Conservation (phyloP, 2,888 invertebrate genomes). For the Caenorhabditis sulstoni region DNA sequence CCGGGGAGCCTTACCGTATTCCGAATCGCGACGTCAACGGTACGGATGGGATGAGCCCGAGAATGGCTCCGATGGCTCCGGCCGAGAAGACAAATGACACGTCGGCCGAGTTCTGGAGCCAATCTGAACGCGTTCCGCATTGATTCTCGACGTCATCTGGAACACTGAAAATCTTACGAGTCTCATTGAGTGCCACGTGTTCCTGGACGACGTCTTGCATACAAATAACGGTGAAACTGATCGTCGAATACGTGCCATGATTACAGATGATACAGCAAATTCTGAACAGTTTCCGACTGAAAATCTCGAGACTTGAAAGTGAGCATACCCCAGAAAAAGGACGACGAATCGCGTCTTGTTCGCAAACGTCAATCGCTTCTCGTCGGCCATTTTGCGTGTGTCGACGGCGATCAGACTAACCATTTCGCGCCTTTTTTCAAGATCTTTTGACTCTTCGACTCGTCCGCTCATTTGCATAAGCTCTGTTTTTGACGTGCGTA, state of each 20-base stretch:
- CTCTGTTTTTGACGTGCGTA: conserved; percentile 19
- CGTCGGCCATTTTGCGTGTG: neutral
- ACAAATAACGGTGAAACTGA: conserved; percentile 67
- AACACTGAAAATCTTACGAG: conserved; percentile 25
- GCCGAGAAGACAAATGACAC: conserved; percentile 63
- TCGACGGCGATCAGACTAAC: neutral
- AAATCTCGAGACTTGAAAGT: too few relatives aligned
- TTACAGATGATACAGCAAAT: conserved; percentile 52
- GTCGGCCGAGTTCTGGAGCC: conserved; percentile 62
- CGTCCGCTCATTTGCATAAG: conserved; percentile 34
- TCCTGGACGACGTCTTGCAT: conserved; percentile 63
- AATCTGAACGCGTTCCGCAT: conserved; percentile 30
- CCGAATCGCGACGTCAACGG: conserved; percentile 51
- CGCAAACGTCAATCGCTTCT: conserved; percentile 10
- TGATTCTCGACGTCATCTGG: too few relatives aligned
- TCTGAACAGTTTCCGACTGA: too few relatives aligned
- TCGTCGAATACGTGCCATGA: conserved; percentile 52
- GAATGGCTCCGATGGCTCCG: conserved; percentile 62
- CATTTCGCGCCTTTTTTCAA: conserved; percentile 4
- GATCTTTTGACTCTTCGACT: conserved; percentile 47
- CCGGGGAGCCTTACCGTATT: conserved; percentile 38
- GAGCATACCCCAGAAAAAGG: conserved; percentile 44
- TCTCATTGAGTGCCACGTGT: conserved; percentile 11
- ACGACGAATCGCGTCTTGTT: conserved; percentile 46
- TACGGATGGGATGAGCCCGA: conserved; percentile 62